Percentiles rank a stretch among this genome's conserved stretches.
Conservation (phyloP, 2,113 vertebrate species). For the Gobiocypris rarus region DNA sequence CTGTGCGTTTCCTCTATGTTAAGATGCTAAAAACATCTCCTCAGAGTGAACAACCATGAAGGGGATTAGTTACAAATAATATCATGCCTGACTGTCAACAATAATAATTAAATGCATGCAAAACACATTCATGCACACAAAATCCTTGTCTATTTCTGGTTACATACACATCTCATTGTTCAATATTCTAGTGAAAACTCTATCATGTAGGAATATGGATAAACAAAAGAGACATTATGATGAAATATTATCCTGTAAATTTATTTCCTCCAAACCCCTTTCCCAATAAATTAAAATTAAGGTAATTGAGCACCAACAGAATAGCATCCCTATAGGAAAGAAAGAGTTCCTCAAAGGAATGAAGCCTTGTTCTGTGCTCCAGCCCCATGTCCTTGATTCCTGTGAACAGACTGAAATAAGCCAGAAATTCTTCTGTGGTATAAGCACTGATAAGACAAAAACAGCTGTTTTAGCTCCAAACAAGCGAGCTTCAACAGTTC, state of each 20-base stretch:
- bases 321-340: neutral
- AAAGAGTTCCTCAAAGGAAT: neutral
- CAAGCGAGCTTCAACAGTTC: neutral
- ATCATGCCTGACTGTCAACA: conserved; percentile 55
- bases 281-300: neutral
- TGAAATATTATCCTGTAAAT: neutral
- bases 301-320: neutral
- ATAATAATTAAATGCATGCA: conserved; percentile 65
- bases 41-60: neutral
- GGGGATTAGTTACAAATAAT: conserved; percentile 23
- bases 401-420: conserved; percentile 48
- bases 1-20: neutral
- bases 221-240: neutral
- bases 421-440: conserved; percentile 23
- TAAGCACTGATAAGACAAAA: conserved; percentile 24
- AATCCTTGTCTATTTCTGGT: conserved; percentile 61
- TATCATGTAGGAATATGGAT: too few species aligned
- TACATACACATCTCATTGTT: neutral
- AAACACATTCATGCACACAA: conserved; percentile 53
- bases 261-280: neutral
- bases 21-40: conserved; percentile 2
- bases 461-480: neutral
- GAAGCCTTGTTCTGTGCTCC: neutral
- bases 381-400: conserved; percentile 17
- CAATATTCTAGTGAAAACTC: neutral